Percentiles rank a stretch among this genome's conserved stretches.
phyloP scores from a whole-genome alignment of 2,113 vertebrate species.

The Tychaedon coryphoeus region DNA sequence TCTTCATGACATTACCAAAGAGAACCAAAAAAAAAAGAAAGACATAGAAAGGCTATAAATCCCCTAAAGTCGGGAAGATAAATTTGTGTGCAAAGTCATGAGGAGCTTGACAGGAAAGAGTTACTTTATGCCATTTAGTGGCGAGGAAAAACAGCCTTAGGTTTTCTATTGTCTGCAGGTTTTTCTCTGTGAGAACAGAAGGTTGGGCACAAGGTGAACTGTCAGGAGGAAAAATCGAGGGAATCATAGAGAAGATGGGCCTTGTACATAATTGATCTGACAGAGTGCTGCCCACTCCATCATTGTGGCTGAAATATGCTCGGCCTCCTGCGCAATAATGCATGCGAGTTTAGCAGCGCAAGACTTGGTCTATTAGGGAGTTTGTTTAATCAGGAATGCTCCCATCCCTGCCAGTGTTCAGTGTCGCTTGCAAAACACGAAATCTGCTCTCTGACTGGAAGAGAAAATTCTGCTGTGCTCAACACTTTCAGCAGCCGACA shows the following conservation, averaged over 20 bases:
- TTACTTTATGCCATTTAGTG: conserved; percentile 31
- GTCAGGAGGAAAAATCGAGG: conserved; percentile 72
- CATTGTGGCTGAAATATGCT: conserved; percentile 62
- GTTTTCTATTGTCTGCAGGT: conserved; percentile 65
- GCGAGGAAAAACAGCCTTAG: conserved; percentile 4
- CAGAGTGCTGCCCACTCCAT: conserved; percentile 70
- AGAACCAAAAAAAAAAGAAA: not conserved
- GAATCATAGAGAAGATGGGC: conserved; percentile 71
- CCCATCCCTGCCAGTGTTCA: conserved; percentile 39
- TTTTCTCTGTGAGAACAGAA: conserved; percentile 68
- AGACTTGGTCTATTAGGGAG: conserved; percentile 55
- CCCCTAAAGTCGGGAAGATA: not conserved
- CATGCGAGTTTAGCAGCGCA: conserved; percentile 55
- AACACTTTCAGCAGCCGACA: conserved; percentile 10
- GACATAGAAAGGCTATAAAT: not conserved
- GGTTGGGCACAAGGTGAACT: conserved; percentile 73
- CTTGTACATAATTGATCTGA: conserved; percentile 78
- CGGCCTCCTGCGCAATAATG: conserved; percentile 47
- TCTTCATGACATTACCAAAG: not conserved
- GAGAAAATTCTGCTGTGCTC: conserved; percentile 34
- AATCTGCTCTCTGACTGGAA: conserved; percentile 17
- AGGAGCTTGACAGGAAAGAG: conserved; percentile 53
- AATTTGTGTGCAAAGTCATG: conserved; percentile 17
- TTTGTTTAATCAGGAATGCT: conserved; percentile 62
- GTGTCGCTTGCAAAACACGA: conserved; percentile 19